phyloP scores from a whole-genome alignment of 1,140 invertebrate species.

The Bombus fervidus region DNA sequence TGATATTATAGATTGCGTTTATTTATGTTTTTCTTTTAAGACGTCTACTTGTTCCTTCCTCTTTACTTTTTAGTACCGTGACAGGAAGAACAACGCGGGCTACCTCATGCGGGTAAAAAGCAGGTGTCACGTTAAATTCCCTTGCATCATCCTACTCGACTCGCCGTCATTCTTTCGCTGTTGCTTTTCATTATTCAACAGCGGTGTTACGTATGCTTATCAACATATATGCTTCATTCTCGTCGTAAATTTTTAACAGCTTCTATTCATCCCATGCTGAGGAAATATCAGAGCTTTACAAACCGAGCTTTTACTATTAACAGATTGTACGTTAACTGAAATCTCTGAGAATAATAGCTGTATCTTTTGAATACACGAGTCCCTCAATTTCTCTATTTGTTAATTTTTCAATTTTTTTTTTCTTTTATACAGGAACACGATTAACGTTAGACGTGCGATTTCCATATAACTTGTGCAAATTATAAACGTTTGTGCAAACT shows the following conservation, averaged over 20 bases:
- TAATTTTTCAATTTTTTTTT: background rate
- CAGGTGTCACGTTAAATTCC: conserved; percentile 41
- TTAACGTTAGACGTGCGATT: background rate
- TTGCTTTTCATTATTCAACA: conserved; percentile 8
- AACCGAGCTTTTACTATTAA: background rate
- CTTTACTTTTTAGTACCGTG: background rate
- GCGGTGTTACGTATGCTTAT: background rate
- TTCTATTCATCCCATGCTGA: too few relatives aligned
- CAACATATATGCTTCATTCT: background rate
- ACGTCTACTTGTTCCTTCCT: background rate
- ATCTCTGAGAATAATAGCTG: background rate
- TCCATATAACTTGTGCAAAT: too few relatives aligned
- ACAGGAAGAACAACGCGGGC: background rate
- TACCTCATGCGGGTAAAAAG: conserved; percentile 29
- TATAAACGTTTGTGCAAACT: too few relatives aligned
- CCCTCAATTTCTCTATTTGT: too few relatives aligned
- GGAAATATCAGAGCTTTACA: background rate
- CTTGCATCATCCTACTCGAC: conserved; percentile 13
- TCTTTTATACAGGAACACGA: background rate
- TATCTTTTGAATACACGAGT: background rate
- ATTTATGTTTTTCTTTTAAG: background rate
- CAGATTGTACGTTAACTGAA: background rate
- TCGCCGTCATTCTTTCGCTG: background rate
- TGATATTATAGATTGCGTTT: background rate
- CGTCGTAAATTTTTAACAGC: conserved; percentile 1